A percentile compares a stretch with the other conserved stretches of the same genome.
Evolutionary conservation across 2,113 vertebrate species (phyloP).

Genomic region (Brienomyrus longianalis): DNA sequence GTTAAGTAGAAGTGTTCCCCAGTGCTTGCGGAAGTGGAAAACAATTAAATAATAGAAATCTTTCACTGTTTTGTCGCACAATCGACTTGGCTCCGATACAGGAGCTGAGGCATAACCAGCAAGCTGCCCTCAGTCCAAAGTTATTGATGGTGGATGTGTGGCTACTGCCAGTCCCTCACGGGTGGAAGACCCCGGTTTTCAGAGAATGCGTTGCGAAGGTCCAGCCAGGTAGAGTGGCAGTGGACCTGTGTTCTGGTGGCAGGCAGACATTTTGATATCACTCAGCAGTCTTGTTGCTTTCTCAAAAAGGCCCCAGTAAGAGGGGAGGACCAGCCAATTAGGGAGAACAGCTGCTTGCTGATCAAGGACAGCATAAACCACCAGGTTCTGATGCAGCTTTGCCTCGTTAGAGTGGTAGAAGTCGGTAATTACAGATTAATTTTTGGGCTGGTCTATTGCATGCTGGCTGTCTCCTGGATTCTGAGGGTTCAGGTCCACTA

Average conservation of each 20-base stretch:
- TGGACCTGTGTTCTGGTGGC: not conserved
- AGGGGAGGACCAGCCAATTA: slow-evolving; percentile 19
- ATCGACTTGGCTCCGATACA: not conserved
- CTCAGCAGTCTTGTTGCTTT: not conserved
- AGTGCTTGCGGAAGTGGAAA: slow-evolving; percentile 63
- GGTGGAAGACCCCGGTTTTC: not conserved
- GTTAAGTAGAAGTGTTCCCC: slow-evolving; percentile 63
- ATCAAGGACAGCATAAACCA: not conserved
- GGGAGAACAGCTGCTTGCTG: slow-evolving; percentile 30
- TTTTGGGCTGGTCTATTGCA: slow-evolving; percentile 54
- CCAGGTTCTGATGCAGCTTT: slow-evolving; percentile 32
- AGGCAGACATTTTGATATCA: not conserved
- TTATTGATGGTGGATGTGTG: not conserved
- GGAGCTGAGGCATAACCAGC: not conserved
- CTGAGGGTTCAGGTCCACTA: slow-evolving; percentile 35
- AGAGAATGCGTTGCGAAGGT: not conserved
- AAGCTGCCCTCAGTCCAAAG: not conserved
- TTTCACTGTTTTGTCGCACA: slow-evolving; percentile 49
- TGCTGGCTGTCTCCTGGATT: slow-evolving; percentile 49
- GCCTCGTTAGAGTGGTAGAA: slow-evolving; percentile 57
- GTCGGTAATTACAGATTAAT: slow-evolving; percentile 64
- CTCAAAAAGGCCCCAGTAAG: slow-evolving; percentile 2
- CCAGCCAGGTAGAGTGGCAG: not conserved
- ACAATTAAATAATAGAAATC: slow-evolving; percentile 64
- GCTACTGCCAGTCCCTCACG: not conserved